phyloP scores from a whole-genome alignment of 2,113 vertebrate genomes.

The Pycnonotus jocosus region DNA sequence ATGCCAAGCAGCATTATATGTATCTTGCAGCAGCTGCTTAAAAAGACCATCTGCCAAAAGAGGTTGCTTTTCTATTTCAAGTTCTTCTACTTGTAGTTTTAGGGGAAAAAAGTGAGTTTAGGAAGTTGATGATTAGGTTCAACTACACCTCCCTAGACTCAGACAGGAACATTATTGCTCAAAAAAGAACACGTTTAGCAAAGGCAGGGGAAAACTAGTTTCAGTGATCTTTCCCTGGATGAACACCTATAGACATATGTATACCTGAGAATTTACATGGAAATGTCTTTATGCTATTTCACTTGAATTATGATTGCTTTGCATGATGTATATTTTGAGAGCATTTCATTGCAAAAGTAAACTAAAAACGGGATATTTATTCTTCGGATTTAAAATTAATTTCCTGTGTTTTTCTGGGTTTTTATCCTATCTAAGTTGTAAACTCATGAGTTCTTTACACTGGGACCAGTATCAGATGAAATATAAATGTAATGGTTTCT shows the following conservation, averaged over 20 bases:
- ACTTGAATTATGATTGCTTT: conserved; percentile 55
- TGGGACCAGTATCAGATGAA: conserved; percentile 65
- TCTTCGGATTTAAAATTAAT: conserved; percentile 80
- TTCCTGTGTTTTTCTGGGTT: conserved; percentile 73
- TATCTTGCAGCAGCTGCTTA: conserved; percentile 52
- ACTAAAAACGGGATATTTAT: conserved; percentile 72
- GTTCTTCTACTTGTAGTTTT: conserved; percentile 49
- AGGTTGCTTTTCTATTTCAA: conserved; percentile 46
- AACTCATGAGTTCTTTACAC: conserved; percentile 67
- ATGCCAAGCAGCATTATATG: conserved; percentile 48
- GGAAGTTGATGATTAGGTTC: conserved; percentile 4
- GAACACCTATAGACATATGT: not conserved
- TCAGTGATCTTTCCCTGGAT: not conserved
- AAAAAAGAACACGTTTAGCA: not conserved
- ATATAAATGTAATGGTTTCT: conserved; percentile 67
- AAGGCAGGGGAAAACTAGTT: not conserved
- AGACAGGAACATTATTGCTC: not conserved
- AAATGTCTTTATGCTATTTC: conserved; percentile 37
- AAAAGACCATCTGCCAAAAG: conserved; percentile 66
- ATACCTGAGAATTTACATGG: conserved; percentile 14
- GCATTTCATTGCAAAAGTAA: conserved; percentile 65
- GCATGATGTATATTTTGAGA: conserved; percentile 67
- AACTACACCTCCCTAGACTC: not conserved
- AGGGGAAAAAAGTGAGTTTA: conserved; percentile 47
- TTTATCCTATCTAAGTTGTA: conserved; percentile 67